phyloP scores from a whole-genome alignment of 2,113 vertebrate genomes.

The Phyllopteryx taeniolatus region DNA sequence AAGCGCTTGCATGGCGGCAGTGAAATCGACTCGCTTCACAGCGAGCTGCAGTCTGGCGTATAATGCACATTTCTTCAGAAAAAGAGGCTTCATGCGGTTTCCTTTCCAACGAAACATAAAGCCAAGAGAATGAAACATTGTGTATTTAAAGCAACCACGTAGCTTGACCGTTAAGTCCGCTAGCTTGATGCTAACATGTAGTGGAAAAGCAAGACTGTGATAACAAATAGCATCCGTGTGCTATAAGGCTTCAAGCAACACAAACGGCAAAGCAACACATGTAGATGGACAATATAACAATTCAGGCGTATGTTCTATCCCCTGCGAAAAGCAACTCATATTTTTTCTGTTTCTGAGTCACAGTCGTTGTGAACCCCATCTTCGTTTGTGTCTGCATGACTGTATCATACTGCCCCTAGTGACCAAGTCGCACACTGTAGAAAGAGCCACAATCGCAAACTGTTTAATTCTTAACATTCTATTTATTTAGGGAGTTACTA shows the following conservation, averaged over 20 bases:
- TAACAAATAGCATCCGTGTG: not conserved
- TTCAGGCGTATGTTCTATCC: not conserved
- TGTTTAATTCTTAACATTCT: not conserved
- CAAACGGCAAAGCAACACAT: not conserved
- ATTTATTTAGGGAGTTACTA: not conserved
- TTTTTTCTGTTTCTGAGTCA: not conserved
- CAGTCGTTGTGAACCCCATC: not conserved
- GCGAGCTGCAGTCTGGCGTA: no score
- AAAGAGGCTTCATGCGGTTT: no score
- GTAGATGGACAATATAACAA: not conserved
- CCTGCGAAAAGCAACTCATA: not conserved
- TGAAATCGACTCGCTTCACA: no score
- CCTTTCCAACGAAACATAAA: not conserved
- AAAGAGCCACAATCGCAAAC: not conserved
- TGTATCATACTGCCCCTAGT: not conserved
- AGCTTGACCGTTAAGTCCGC: not conserved
- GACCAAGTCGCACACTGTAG: not conserved
- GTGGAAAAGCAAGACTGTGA: not conserved
- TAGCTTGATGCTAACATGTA: not conserved
- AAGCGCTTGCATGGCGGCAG: no score
- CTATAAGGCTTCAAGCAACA: not conserved
- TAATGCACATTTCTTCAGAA: no score
- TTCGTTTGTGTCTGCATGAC: not conserved
- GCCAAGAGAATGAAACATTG: not conserved
- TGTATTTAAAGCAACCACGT: not conserved